Base-by-base conservation (phyloP, 2,888 invertebrate genomes). In the Hydraecia micacea region DNA sequence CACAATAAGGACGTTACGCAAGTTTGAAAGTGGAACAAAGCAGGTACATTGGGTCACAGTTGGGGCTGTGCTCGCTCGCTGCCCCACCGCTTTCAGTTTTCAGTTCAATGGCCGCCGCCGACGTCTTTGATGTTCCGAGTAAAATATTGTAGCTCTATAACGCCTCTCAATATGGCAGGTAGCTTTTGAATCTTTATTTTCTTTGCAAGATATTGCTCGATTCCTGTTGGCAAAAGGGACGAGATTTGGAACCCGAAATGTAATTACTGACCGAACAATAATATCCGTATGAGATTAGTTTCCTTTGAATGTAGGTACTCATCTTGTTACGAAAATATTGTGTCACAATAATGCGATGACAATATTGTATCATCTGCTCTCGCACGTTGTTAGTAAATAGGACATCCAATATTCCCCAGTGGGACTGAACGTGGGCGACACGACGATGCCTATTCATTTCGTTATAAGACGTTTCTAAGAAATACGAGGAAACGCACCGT, bases 101-200 rank as follows among this genome's bases (percentile, higher is more conserved):
- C 93, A 94, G 94, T 93, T 93, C 94, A 95, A 91, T 92, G 93
- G 89, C 89, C 92, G 90, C 88, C 76, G 85, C 82, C 86, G 90
- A 90, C 85, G 90, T 91, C 95, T 96, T 96, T 96, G 96, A 96
- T 94, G 94, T 94, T 90, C 88, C 91, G 91, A 91, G 86, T 95
- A 93, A 94, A 94, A 94, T 93, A 94, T 92, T 92, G 93, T 92
- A 92, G 92, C 91, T 91, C 89, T 90, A 89, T 92, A 91, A 91
- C 89, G 86, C 89, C 80, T 87, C 86, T 83, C 85, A 87, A 86
- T 87, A 81, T 87, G 90, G 84, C 92, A 93, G 93, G 92, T 93
- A 90, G 85, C 91, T 93, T 92, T 94, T 92, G 91, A 91, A 93
- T 93, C 91, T 91, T 87, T 75, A 77, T 88, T 85, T 90, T 89